Evolutionary conservation across 2,797 vertebrate species (phyloP), one percentile per base, ranked within the genome.

Genomic region (Danio albolineatus): DNA sequence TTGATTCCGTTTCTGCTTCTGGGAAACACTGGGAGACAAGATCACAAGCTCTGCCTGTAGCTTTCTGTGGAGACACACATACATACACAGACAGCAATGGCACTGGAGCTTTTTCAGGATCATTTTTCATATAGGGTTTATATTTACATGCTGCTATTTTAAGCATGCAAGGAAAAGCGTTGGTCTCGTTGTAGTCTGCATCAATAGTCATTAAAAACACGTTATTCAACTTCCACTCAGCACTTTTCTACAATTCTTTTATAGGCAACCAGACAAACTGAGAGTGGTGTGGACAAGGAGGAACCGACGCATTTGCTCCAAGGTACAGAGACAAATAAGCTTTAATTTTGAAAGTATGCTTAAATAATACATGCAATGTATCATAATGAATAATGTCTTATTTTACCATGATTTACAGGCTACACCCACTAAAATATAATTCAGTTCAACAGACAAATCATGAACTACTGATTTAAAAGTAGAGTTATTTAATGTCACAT

Each of bases 261-360:
- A 53, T 83, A 98, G 96, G 96, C 96, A 97, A 87, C 96, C 96
- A 2, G 96, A 98, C 91, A 98, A 97, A 87, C 87, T 98, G 81
- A 92, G 95, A 78, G 94, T 98, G 83, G 95, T 97, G 46, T 98
- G 96, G 96, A 97, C 96, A 69, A 92, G 96, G 73, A 92, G 96
- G 83, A 97, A 96, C 91, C 91, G 96, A 39, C 94, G 96, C 17
- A 93, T 96, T 90, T 96, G 95, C 85, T 96, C 96, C 72, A 98
- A 97, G 95, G 96, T 98, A 78, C 60, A 49, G 2, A 43, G 38
- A 64, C 38, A 73, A 60, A n/a, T 41, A 1, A 51, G 9, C 10
- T 13, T 61, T 28, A 76, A 49, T 19, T 67, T 41, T 59, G n/a
- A 49, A 51, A 53, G 36, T 43, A 56, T 54, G 36, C 10, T 13